Base-by-base conservation (phyloP, 2,797 vertebrate species). In the Numenius phaeopus region DNA sequence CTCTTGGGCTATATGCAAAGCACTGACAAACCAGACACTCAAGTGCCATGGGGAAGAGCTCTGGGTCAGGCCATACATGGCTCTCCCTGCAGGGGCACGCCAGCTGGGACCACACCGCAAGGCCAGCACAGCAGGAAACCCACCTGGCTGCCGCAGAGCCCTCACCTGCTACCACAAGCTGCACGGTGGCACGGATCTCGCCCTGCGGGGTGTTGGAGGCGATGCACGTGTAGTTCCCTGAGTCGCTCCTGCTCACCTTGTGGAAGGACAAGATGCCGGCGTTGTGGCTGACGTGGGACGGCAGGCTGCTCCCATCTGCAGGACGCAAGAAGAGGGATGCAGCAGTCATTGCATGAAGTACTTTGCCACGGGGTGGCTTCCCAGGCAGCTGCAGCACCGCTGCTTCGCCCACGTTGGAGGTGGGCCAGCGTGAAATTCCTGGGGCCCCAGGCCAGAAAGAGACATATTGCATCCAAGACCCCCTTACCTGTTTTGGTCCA, bases 151-250 rank as follows among this genome's bases (percentile, higher is more conserved):
- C 46, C 9, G 0, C 11, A 8, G 20, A 73, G 61, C 69, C 76
- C 87, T 98, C 96, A 99, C 99, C 99, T 98, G 99, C 99, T 90
- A 99, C 99, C 8, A 98, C 99, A 21, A 99, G 98, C 73, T 98
- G 97, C 65, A 99, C 99, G 1, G 98, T 88, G 44, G 99, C 99
- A 42, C 98, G 98, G 97, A 99, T 99, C 98, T 99, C 99, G 92
- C 99, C 99, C 97, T 99, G 99, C 0, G 98, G 98, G 97, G 97
- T 98, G 86, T 99, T 99, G 89, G 99, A 99, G 75, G 99, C 99
- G 3, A 99, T 98, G 98, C 99, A 99, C 0, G 99, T 99, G 96
- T 99, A 99, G 98, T 99, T 99, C 73, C 99, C 99, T 0, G 99
- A 99, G 7, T 99, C 99, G 0, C 97, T 98, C 64, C 99, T 98